Evolutionary conservation across 2,888 invertebrate genomes (phyloP).

Genomic region (Deilephila porcellus): DNA sequence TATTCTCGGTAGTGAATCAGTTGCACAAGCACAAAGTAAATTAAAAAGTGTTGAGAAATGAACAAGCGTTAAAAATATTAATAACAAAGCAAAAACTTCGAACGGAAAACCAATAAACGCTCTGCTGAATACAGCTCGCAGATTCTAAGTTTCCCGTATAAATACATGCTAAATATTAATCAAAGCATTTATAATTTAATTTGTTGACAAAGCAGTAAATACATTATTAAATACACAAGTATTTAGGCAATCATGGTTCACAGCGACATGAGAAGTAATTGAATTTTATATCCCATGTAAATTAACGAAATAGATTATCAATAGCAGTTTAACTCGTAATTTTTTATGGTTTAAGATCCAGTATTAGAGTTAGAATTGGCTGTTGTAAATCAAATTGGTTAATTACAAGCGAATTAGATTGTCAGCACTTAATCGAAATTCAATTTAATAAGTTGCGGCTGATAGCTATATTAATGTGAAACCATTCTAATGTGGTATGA

Average conservation of each 20-base stretch:
- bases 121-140: too few relatives aligned
- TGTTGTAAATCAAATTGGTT: too few relatives aligned
- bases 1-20: background rate
- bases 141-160: too few relatives aligned
- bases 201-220: background rate
- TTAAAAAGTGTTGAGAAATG: conserved; percentile 14
- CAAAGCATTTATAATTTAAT: background rate
- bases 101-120: background rate
- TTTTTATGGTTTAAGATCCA: background rate
- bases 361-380: background rate
- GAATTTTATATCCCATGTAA: background rate
- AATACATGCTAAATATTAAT: background rate
- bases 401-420: too few relatives aligned
- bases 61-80: background rate
- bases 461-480: too few relatives aligned
- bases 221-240: background rate
- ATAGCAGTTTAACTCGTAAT: background rate
- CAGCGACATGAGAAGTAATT: background rate
- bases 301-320: background rate
- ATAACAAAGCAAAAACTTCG: background rate
- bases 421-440: too few relatives aligned
- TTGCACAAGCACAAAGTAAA: conserved; percentile 9
- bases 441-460: too few relatives aligned
- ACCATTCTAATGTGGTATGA: too few relatives aligned
- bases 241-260: background rate